These are phyloP conservation scores for Iphiclides podalirius DNA, from an alignment of 2,888 invertebrate species.

Conservation along the genomic window DNA sequence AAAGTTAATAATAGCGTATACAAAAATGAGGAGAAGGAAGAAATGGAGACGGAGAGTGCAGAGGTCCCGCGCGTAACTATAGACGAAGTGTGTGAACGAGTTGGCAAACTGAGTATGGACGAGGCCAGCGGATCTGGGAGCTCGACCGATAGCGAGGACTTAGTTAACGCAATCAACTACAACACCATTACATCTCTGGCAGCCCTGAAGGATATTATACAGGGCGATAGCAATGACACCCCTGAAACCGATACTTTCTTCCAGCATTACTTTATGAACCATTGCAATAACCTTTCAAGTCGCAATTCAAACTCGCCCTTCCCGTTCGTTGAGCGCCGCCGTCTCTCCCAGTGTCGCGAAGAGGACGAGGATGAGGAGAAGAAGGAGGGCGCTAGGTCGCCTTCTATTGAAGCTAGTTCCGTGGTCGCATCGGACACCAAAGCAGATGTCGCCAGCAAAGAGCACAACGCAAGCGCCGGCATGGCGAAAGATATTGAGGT, in stretches of 20 bases:
- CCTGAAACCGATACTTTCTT: conserved; percentile 82
- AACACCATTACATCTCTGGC: conserved; percentile 85
- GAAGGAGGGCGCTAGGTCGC: conserved; percentile 48
- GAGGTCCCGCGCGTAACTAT: conserved; percentile 31
- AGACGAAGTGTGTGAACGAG: conserved; percentile 44
- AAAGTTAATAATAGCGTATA: conserved; percentile 49
- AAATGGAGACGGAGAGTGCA: conserved; percentile 43
- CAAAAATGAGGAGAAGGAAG: conserved; percentile 70
- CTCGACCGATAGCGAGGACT: conserved; percentile 82
- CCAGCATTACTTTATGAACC: conserved; percentile 86
- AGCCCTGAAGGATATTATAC: conserved; percentile 84
- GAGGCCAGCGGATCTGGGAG: conserved; percentile 55
- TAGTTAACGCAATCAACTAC: conserved; percentile 84
- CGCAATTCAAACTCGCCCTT: conserved; percentile 71
- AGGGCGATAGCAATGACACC: conserved; percentile 79
- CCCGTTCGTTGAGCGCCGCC: conserved; percentile 80
- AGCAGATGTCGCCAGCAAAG: conserved; percentile 31
- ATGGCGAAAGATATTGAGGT: conserved; percentile 8
- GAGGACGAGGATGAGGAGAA: conserved; percentile 88
- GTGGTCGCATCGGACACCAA: conserved; percentile 37
- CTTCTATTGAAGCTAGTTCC: conserved; percentile 34
- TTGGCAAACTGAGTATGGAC: conserved; percentile 41
- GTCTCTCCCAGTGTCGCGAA: conserved; percentile 90
- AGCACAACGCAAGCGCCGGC: conserved; percentile 20
- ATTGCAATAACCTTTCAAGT: conserved; percentile 85